Conservation (phyloP, 1,140 invertebrate genomes). For the Saccostrea cuccullata region DNA sequence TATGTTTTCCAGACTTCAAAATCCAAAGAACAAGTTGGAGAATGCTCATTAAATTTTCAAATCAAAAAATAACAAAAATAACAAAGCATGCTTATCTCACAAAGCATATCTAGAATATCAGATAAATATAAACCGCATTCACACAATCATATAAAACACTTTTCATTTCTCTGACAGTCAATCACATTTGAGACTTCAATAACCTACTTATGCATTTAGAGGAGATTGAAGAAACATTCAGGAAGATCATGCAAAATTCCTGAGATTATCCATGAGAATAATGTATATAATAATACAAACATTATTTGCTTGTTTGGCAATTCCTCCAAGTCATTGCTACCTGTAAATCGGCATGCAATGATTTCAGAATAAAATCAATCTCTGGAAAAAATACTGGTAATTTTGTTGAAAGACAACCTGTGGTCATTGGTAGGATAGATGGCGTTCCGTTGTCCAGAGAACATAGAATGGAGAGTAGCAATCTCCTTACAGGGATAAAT, state of each 20-base stretch:
- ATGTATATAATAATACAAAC: neutral
- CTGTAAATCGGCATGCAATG: neutral
- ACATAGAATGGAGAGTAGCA: neutral
- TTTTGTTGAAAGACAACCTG: neutral
- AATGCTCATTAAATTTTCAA: no score
- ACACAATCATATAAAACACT: no score
- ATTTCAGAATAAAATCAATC: neutral
- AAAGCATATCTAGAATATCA: no score
- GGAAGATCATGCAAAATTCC: neutral
- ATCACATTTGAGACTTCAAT: no score
- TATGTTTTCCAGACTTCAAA: no score
- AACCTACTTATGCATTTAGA: no score
- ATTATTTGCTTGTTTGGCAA: neutral
- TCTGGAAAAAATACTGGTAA: neutral
- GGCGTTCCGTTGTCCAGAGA: neutral
- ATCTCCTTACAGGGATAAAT: neutral
- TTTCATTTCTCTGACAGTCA: no score
- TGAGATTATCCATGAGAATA: neutral
- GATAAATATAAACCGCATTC: no score
- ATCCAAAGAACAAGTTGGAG: no score
- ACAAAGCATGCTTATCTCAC: no score
- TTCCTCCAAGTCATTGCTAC: neutral
- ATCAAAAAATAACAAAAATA: no score
- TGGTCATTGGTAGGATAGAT: neutral
- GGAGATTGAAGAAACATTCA: no score